Percentiles rank a stretch among this genome's conserved stretches.
Conservation (phyloP, 2,888 invertebrate species). For the Heliconius ismenius region DNA sequence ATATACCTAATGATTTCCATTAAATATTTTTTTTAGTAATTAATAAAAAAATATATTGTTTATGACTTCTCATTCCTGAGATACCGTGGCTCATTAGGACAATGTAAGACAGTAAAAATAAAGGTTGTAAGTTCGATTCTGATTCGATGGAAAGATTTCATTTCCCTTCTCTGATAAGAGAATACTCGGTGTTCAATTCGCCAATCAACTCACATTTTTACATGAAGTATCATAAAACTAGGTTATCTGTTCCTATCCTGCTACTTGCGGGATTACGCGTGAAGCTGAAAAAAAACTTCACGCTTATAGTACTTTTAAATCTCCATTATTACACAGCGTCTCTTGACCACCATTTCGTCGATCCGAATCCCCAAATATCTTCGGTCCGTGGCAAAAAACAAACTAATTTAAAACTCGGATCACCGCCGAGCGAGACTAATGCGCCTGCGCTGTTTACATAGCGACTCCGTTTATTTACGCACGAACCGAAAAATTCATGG, state of each 20-base stretch:
- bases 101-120: too few species aligned
- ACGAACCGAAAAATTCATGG: constrained; percentile 65
- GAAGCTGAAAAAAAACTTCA: not conserved
- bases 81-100: too few species aligned
- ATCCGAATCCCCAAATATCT: constrained; percentile 54
- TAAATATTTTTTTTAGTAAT: constrained; percentile 20
- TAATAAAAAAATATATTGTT: not conserved
- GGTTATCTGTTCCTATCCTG: too few species aligned
- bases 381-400: constrained; percentile 69
- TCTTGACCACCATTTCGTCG: constrained; percentile 36
- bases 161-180: not conserved
- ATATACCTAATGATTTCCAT: constrained; percentile 46
- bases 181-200: not conserved
- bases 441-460: constrained; percentile 70
- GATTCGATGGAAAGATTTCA: not conserved
- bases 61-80: too few species aligned
- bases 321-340: constrained; percentile 8
- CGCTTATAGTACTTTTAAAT: not conserved
- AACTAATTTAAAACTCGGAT: constrained; percentile 76
- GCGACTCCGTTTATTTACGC: constrained; percentile 72
- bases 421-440: constrained; percentile 67
- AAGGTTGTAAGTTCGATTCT: too few species aligned
- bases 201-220: too few species aligned
- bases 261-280: not conserved
- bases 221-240: too few species aligned